A percentile compares a stretch with the other conserved stretches of the same genome.
These are phyloP conservation scores for Anastrepha ludens DNA, from an alignment of 1,140 invertebrate genomes.

Conservation along the genomic window DNA sequence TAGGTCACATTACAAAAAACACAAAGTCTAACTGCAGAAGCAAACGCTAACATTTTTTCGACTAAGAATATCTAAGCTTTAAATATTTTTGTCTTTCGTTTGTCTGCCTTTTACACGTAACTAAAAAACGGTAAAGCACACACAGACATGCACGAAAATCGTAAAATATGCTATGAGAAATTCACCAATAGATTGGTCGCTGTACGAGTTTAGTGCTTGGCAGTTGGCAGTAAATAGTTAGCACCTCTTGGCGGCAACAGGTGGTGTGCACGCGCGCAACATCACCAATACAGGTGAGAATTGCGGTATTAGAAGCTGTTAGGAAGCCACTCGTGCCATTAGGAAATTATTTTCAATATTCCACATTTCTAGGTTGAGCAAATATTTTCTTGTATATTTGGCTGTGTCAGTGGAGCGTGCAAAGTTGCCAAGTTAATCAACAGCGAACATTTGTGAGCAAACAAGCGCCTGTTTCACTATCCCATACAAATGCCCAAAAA, in stretches of 20 bases:
- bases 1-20: neutral
- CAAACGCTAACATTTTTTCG: neutral
- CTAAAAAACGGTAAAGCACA: neutral
- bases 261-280: neutral
- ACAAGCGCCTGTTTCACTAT: neutral
- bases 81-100: neutral
- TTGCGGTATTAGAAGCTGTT: neutral
- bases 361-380: neutral
- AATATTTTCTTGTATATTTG: constrained; percentile 37
- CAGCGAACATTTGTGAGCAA: neutral
- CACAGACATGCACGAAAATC: neutral
- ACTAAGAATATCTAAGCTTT: neutral
- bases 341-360: constrained; percentile 8
- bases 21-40: neutral
- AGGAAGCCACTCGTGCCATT: neutral
- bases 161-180: neutral
- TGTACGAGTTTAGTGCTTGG: neutral
- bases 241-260: neutral
- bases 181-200: neutral
- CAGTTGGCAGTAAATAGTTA: neutral
- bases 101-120: neutral
- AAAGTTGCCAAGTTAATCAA: neutral
- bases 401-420: neutral
- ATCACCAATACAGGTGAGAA: neutral
- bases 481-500: neutral